Evolutionary conservation across 2,113 vertebrate genomes (phyloP).

Genomic region (Phocoena sinus): DNA sequence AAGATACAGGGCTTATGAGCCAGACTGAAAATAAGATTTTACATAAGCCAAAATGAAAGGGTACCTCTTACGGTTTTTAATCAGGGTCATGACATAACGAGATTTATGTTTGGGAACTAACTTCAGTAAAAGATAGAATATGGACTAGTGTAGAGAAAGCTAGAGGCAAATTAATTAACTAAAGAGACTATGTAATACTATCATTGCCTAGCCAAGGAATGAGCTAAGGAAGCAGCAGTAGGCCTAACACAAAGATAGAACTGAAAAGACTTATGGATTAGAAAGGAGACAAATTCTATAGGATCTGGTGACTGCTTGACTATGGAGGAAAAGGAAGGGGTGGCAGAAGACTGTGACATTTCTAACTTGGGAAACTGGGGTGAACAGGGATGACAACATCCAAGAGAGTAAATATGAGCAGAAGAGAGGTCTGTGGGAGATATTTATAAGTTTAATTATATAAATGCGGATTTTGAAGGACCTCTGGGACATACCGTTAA

Average conservation of each 20-base stretch:
- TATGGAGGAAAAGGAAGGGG: neutral
- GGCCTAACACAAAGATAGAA: neutral
- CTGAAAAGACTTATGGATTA: neutral
- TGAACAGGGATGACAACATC: neutral
- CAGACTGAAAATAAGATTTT: neutral
- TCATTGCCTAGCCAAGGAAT: neutral
- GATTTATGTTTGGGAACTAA: constrained; percentile 13
- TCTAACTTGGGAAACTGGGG: neutral
- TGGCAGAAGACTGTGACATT: neutral
- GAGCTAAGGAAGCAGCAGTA: neutral
- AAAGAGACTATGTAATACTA: neutral
- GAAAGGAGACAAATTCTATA: neutral
- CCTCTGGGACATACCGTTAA: neutral
- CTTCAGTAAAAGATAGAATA: neutral
- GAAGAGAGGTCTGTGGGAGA: neutral
- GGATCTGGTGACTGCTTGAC: neutral
- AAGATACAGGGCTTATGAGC: neutral
- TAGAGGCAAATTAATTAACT: neutral
- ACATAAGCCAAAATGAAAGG: neutral
- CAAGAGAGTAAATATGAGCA: neutral
- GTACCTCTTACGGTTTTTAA: neutral
- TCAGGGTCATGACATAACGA: neutral
- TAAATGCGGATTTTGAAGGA: neutral
- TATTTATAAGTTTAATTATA: neutral
- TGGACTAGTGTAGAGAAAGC: neutral